A percentile compares a stretch with the other conserved stretches of the same genome.
These are phyloP conservation scores for Liasis olivaceus DNA, from an alignment of 2,797 vertebrate species.

Conservation along the genomic window DNA sequence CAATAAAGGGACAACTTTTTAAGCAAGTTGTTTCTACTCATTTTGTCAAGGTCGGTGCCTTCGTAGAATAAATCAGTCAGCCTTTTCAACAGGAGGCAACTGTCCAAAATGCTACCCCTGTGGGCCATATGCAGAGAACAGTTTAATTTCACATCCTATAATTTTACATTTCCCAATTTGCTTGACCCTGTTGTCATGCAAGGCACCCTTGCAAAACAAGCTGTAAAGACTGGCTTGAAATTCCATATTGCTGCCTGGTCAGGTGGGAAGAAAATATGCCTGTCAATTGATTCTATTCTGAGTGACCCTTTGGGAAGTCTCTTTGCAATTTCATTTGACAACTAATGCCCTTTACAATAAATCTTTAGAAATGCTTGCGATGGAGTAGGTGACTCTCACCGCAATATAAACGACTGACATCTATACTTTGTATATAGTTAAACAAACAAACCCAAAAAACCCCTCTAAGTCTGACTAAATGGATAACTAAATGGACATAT, in stretches of 20 bases:
- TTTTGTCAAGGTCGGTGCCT: slow-evolving; percentile 46
- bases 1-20: slow-evolving; percentile 42
- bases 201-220: not conserved
- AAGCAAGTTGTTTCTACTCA: slow-evolving; percentile 43
- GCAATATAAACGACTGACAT: not conserved
- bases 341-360: not conserved
- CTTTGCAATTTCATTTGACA: not conserved
- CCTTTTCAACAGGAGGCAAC: slow-evolving; percentile 38
- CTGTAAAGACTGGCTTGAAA: not conserved
- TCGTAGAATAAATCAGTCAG: slow-evolving; percentile 29
- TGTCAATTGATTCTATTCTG: not conserved
- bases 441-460: not conserved
- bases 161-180: not conserved
- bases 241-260: not conserved
- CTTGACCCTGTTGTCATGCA: not conserved
- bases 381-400: not conserved
- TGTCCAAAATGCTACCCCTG: not conserved
- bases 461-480: not conserved
- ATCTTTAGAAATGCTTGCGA: not conserved
- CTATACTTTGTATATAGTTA: not conserved
- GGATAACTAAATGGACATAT: not conserved
- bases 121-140: not conserved
- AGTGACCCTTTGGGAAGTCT: not conserved
- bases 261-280: not conserved
- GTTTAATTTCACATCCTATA: not conserved